Evolutionary conservation across 2,113 vertebrate genomes (phyloP).

Genomic region (Epinephelus cyanopodus): DNA sequence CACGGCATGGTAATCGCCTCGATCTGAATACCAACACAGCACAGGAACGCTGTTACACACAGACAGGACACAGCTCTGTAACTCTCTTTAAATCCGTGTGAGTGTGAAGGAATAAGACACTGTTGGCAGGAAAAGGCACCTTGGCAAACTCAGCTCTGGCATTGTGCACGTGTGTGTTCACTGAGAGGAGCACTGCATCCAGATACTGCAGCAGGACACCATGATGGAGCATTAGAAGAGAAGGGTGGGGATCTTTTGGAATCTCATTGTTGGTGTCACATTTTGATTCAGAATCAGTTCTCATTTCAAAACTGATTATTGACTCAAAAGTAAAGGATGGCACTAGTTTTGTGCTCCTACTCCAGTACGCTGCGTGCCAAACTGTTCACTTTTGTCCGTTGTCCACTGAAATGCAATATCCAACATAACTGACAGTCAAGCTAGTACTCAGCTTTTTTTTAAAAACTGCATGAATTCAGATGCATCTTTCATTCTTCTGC

Average conservation of each 20-base stretch:
- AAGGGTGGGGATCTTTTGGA: neutral
- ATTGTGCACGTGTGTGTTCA: conserved; percentile 16
- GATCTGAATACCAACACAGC: conserved; percentile 34
- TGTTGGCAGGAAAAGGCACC: conserved; percentile 31
- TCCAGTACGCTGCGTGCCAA: neutral
- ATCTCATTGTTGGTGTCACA: neutral
- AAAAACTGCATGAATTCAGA: neutral
- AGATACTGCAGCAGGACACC: conserved; percentile 11
- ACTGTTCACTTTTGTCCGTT: neutral
- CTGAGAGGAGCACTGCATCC: neutral
- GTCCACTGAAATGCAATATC: neutral
- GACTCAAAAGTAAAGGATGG: neutral
- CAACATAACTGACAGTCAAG: neutral
- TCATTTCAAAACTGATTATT: no score
- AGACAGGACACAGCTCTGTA: conserved; percentile 9
- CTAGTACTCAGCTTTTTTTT: neutral
- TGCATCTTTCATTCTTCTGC: neutral
- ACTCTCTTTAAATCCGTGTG: conserved; percentile 1
- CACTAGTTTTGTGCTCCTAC: neutral
- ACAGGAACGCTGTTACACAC: conserved; percentile 18
- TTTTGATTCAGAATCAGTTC: neutral
- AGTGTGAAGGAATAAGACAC: conserved; percentile 34
- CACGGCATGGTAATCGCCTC: conserved; percentile 13
- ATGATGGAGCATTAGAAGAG: neutral
- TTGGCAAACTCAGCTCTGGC: conserved; percentile 29